Evolutionary conservation across 2,797 vertebrate species (phyloP), one percentile per base, ranked within the genome.

Genomic region (Xyrichtys novacula): DNA sequence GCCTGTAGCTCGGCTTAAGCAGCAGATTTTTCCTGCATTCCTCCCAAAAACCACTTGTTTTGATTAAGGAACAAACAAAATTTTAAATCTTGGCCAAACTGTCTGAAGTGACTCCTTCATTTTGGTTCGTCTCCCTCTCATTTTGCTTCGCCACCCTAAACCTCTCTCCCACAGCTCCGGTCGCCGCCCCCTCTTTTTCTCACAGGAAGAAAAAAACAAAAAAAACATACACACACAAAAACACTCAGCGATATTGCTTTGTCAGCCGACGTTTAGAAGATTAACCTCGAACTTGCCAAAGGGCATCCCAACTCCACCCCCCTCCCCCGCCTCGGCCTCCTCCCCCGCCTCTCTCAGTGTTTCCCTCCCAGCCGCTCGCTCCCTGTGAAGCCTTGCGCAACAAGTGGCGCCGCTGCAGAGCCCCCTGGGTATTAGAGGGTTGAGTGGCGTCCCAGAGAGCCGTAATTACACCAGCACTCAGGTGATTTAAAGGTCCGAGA

Each of bases 391-490:
- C 75, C 83, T 93, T 93, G 90, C 85, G 81, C 90, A 92, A 93
- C 84, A 90, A 89, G 80, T 92, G 92, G 92, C 92, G 92, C 92
- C 91, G 77, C 84, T 62, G 78, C 22, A 74, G 88, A 91, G 83
- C 87, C 90, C 90, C 87, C 81, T 88, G 91, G 89, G 91, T 85
- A 88, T 91, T 89, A 90, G 86, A 86, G 83, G 92, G 87, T 89
- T 92, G 90, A 88, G 89, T 80, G 83, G 86, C 82, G 85, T 89
- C 88, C 88, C 80, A 71, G 84, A 92, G 90, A 91, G 84, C 84
- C 65, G 53, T 92, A 93, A 94, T 94, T 93, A 93, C 89, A 84
- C 84, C 85, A 76, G 66, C 83, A 56, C 85, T 87, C 85, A 90
- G 84, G 89, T 93, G 90, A 90, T 91, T 91, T 91, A 88, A 87